Evolutionary conservation across 1,140 invertebrate species (phyloP).

Genomic region (Cyrtorhinus lividipennis): DNA sequence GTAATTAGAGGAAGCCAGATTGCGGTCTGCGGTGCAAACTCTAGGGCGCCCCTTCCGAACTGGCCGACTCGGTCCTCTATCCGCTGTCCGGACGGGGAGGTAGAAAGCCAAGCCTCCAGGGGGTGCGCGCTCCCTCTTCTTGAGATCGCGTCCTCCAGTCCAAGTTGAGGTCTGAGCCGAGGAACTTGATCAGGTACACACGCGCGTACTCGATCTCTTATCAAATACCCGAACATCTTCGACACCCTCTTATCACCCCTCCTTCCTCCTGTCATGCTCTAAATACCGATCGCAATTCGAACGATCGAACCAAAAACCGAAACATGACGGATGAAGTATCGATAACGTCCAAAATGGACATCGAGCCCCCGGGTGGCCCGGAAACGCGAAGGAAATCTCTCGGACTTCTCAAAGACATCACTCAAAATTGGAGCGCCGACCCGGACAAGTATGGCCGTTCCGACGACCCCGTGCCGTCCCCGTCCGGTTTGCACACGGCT

Average conservation of each 20-base stretch:
- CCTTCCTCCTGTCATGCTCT: not conserved
- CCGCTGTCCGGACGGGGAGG: not conserved
- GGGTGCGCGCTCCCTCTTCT: not conserved
- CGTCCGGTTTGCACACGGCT: not conserved
- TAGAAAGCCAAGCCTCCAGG: not conserved
- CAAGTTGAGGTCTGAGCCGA: not conserved
- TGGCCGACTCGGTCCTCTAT: too few relatives aligned
- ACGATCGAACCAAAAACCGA: not conserved
- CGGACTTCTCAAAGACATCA: constrained; percentile 18
- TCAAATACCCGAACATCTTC: not conserved
- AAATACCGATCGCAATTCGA: not conserved
- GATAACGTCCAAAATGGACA: not conserved
- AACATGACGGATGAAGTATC: not conserved
- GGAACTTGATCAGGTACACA: not conserved
- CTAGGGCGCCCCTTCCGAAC: too few relatives aligned
- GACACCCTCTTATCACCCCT: too few relatives aligned
- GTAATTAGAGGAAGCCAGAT: too few relatives aligned
- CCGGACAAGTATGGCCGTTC: constrained; percentile 14
- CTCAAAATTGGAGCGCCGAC: constrained; percentile 9
- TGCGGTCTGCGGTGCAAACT: too few relatives aligned
- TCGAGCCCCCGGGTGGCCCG: not conserved
- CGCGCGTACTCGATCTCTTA: not conserved
- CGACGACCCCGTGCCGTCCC: constrained; percentile 1
- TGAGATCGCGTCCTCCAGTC: not conserved
- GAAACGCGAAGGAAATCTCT: constrained; percentile 18